These are phyloP conservation scores for Drosophila erecta DNA, from an alignment of 1,140 invertebrate species.

Conservation along the genomic window DNA sequence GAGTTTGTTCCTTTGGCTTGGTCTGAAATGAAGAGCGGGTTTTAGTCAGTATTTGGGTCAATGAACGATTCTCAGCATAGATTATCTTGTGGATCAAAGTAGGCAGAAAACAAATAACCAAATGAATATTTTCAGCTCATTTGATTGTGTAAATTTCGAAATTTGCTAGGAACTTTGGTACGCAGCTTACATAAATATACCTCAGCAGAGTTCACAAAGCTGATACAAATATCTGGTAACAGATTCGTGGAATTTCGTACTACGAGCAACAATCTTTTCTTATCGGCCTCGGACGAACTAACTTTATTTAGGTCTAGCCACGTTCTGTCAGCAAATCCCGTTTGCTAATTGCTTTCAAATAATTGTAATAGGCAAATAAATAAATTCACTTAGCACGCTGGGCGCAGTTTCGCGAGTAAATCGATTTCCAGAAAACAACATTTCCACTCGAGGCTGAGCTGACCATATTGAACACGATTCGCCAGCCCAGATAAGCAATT, in stretches of 20 bases:
- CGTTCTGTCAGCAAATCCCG: constrained; percentile 20
- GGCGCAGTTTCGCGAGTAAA: constrained; percentile 22
- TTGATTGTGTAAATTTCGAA: neutral
- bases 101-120: constrained; percentile 16
- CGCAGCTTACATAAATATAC: neutral
- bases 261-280: neutral
- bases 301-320: constrained; percentile 4
- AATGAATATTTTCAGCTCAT: constrained; percentile 9
- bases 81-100: constrained; percentile 7
- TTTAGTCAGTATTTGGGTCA: constrained; percentile 21
- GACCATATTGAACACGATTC: constrained; percentile 14
- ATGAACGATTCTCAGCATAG: constrained; percentile 9
- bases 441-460: neutral
- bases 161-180: neutral
- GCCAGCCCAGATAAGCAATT: constrained; percentile 13
- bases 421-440: constrained; percentile 9
- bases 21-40: constrained; percentile 34
- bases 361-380: constrained; percentile 42
- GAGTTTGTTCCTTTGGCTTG: constrained; percentile 58
- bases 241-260: too few relatives aligned
- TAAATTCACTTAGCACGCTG: constrained; percentile 28
- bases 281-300: neutral
- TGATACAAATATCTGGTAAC: too few relatives aligned
- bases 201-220: neutral
- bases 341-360: constrained; percentile 17